Evolutionary conservation across 53 echinoderm and acorn worm species (phyloP).

Genomic region (Holothuria leucospilota): DNA sequence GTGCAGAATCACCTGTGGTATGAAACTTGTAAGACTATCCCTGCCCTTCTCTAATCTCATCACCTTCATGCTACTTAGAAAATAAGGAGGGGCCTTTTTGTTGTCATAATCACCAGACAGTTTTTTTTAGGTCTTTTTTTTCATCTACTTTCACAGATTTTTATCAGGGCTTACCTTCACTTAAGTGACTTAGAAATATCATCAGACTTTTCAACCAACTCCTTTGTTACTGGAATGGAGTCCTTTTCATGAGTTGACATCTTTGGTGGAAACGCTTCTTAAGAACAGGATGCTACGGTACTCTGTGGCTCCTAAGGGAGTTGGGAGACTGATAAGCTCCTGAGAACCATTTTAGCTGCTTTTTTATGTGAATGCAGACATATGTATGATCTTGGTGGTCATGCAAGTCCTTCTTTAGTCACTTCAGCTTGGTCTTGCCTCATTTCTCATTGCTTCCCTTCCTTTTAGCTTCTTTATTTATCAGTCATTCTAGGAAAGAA

Average conservation of each 20-base stretch:
- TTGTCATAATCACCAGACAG: constrained; percentile 50
- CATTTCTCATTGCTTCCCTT: no score
- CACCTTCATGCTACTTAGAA: background rate
- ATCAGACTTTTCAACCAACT: constrained; percentile 37
- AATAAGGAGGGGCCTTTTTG: constrained; percentile 39
- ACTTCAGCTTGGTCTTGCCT: background rate
- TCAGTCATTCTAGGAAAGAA: no score
- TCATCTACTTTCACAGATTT: background rate
- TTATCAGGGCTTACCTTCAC: constrained; percentile 40
- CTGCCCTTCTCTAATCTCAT: constrained; percentile 25
- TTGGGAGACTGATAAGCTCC: background rate
- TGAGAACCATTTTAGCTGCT: constrained; percentile 14
- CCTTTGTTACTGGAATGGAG: constrained; percentile 10
- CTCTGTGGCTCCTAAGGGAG: constrained; percentile 4
- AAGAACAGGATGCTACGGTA: constrained; percentile 6
- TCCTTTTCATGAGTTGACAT: constrained; percentile 5
- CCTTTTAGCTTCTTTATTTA: no score
- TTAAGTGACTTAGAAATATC: constrained; percentile 43
- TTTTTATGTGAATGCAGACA: background rate
- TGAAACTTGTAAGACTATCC: constrained; percentile 21
- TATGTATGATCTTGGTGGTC: background rate
- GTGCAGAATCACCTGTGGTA: constrained; percentile 21
- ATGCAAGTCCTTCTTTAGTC: background rate
- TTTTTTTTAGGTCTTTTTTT: constrained; percentile 16
- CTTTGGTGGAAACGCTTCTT: no score